These are phyloP conservation scores for Neoarius graeffei DNA, from an alignment of 2,113 vertebrate genomes.

Conservation along the genomic window DNA sequence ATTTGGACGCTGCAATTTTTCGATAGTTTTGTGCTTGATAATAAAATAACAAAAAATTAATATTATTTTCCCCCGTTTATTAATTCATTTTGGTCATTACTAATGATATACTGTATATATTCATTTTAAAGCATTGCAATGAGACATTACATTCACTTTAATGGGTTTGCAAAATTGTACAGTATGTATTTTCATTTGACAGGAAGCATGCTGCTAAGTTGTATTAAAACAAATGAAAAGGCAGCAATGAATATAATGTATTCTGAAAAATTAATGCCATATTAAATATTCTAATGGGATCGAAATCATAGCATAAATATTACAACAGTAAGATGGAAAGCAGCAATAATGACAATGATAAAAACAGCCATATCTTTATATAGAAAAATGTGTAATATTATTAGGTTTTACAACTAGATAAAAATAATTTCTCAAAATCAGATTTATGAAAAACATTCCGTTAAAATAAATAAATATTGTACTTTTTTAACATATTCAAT, in stretches of 20 bases:
- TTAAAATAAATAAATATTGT: not conserved
- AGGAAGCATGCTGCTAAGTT: slow-evolving; percentile 13
- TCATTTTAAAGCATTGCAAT: no score
- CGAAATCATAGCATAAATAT: slow-evolving; percentile 12
- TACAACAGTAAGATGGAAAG: slow-evolving; percentile 18
- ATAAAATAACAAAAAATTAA: no score
- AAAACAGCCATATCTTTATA: not conserved
- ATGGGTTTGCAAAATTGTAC: slow-evolving; percentile 5
- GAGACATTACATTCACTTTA: not conserved
- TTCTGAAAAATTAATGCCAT: slow-evolving; percentile 15
- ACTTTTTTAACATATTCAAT: not conserved
- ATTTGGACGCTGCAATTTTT: no score
- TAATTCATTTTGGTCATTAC: no score
- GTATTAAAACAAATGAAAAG: slow-evolving; percentile 29
- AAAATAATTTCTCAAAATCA: not conserved
- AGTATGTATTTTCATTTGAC: slow-evolving; percentile 12
- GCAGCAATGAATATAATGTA: not conserved
- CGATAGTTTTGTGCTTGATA: no score
- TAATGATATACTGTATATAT: no score
- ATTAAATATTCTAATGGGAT: slow-evolving; percentile 15
- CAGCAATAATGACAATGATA: not conserved
- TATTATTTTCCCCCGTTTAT: no score
- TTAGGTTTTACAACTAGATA: not conserved
- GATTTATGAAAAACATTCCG: not conserved
- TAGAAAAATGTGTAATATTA: slow-evolving; percentile 6